Evolutionary conservation across 2,888 invertebrate genomes (phyloP).

Genomic region (Beris chalybata): DNA sequence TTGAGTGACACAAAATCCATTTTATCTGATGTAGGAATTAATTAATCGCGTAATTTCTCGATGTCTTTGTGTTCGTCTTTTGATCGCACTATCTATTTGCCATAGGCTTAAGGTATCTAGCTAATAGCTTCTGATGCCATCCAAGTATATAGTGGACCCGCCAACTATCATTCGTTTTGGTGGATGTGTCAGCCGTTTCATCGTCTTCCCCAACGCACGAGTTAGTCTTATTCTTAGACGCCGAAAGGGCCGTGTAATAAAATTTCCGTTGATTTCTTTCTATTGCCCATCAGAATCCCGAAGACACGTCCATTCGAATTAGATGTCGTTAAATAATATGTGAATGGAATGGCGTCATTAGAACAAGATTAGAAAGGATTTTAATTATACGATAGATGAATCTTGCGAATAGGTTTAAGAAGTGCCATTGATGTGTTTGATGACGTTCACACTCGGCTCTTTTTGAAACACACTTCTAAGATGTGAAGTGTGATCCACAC

Average conservation of each 20-base stretch:
- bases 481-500: too few species aligned
- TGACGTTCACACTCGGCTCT: too few species aligned
- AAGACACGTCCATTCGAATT: slow-evolving; percentile 7
- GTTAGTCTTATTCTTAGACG: neutral
- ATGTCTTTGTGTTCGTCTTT: slow-evolving; percentile 27
- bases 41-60: slow-evolving; percentile 38
- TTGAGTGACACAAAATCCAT: slow-evolving; percentile 39
- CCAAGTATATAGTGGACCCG: slow-evolving; percentile 5
- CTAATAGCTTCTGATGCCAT: too few species aligned
- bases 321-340: slow-evolving; percentile 14
- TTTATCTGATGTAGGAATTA: slow-evolving; percentile 40
- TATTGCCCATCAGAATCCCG: neutral
- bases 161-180: slow-evolving; percentile 29
- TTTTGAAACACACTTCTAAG: too few species aligned
- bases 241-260: slow-evolving; percentile 15
- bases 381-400: too few species aligned
- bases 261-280: slow-evolving; percentile 20
- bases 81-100: neutral
- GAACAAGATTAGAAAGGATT: too few species aligned
- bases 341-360: neutral
- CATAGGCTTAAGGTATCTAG: too few species aligned
- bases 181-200: slow-evolving; percentile 13
- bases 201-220: neutral
- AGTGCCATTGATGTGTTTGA: too few species aligned
- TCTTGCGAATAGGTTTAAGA: too few species aligned